Percentiles rank a stretch among this genome's conserved stretches.
Conservation (phyloP, 35 echinoderm and acorn worm genomes). For the Patiria miniata region DNA sequence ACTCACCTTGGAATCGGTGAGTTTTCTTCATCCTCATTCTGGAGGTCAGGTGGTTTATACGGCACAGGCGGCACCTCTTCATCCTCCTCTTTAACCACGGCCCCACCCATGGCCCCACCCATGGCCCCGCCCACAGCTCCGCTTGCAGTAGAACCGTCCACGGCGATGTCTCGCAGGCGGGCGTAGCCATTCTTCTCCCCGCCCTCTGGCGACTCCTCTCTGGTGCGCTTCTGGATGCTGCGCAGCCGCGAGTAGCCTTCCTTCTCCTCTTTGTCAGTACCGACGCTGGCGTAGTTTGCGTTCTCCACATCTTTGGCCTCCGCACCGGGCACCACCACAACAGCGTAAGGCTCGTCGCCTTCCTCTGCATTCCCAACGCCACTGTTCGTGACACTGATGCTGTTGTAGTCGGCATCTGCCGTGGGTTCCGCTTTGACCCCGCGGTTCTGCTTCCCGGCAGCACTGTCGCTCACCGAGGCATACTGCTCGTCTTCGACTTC, state of each 20-base stretch:
- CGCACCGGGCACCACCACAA: neutral
- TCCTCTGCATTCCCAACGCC: neutral
- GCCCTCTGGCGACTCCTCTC: neutral
- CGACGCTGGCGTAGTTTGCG: neutral
- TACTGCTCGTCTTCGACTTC: neutral
- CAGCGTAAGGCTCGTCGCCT: neutral
- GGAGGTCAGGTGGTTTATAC: neutral
- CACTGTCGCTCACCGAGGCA: neutral
- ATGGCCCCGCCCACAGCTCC: neutral
- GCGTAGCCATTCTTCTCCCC: neutral
- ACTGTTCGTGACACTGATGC: neutral
- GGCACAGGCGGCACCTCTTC: slow-evolving; percentile 7
- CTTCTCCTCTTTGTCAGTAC: neutral
- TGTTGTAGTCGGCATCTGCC: neutral
- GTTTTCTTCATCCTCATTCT: neutral
- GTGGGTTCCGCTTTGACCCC: neutral
- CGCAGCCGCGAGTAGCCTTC: neutral
- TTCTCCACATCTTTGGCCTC: neutral
- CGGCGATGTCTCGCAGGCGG: neutral
- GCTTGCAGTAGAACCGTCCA: neutral
- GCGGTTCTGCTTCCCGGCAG: neutral
- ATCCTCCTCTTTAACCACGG: neutral
- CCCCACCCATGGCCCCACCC: neutral
- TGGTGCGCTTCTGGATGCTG: neutral
- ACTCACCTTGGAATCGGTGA: neutral